Evolutionary conservation across 2,797 vertebrate species (phyloP).

Genomic region (Parauchenoglanis ngamensis): DNA sequence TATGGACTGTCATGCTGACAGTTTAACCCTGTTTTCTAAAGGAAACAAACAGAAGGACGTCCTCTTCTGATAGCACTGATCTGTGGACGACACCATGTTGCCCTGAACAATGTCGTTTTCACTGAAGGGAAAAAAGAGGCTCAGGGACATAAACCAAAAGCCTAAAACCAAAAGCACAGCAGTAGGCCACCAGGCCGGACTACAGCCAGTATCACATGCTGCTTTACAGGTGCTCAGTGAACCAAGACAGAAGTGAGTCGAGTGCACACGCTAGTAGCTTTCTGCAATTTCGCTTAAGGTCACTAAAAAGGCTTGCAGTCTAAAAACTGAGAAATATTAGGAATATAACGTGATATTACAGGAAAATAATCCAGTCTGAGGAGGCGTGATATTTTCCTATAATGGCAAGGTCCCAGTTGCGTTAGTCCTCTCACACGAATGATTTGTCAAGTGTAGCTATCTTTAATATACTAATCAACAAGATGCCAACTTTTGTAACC

Average conservation of each 20-base stretch:
- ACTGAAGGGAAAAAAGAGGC: conserved; percentile 60
- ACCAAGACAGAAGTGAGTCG: conserved; percentile 21
- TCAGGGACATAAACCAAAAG: conserved; percentile 39
- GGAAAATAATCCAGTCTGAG: not conserved
- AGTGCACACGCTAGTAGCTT: conserved; percentile 12
- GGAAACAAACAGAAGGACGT: conserved; percentile 79
- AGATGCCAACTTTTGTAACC: not conserved
- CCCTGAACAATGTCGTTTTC: conserved; percentile 61
- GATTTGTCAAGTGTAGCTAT: not conserved
- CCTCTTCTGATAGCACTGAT: conserved; percentile 77
- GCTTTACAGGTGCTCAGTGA: conserved; percentile 47
- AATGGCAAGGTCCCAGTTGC: not conserved
- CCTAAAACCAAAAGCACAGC: conserved; percentile 29
- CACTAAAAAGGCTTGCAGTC: not conserved
- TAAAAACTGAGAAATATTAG: not conserved
- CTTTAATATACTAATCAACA: not conserved
- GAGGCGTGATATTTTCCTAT: not conserved
- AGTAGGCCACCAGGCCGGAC: conserved; percentile 9
- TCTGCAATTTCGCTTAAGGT: conserved; percentile 24
- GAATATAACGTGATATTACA: not conserved
- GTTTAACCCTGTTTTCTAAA: conserved; percentile 80
- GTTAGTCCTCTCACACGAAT: not conserved
- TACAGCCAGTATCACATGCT: conserved; percentile 11
- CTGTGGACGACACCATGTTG: conserved; percentile 74
- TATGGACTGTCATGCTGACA: conserved; percentile 81